Conservation (phyloP, 1,140 invertebrate genomes). For the Meloidogyne hapla region DNA sequence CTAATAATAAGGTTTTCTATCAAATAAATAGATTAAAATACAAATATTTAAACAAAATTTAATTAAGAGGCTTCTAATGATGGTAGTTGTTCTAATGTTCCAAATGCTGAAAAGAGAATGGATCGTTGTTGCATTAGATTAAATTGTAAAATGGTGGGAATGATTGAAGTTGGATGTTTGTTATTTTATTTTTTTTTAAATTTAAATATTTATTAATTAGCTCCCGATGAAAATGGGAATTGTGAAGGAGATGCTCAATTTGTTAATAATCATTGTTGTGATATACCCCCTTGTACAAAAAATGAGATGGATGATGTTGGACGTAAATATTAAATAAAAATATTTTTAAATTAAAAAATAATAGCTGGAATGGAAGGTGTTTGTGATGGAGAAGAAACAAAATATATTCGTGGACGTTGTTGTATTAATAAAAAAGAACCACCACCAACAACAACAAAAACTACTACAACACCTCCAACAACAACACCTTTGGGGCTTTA, state of each 20-base stretch:
- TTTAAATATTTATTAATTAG: background rate
- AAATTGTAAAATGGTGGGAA: background rate
- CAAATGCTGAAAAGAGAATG: background rate
- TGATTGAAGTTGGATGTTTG: background rate
- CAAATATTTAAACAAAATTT: too few relatives aligned
- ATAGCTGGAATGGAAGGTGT: background rate
- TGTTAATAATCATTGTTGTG: background rate
- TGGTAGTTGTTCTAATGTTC: background rate
- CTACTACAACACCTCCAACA: background rate
- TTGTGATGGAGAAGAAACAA: background rate
- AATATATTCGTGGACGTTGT: slow-evolving; percentile 3
- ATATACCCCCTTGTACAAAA: background rate
- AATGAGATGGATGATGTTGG: background rate
- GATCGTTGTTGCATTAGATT: background rate
- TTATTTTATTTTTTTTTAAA: background rate
- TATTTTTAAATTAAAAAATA: background rate
- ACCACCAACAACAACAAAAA: background rate
- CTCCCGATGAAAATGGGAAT: background rate
- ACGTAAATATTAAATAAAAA: background rate
- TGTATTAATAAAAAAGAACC: background rate
- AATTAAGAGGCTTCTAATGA: background rate
- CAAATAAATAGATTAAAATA: too few relatives aligned
- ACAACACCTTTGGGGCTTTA: background rate
- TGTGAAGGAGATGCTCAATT: background rate
- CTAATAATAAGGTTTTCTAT: too few relatives aligned